Evolutionary conservation across 2,888 invertebrate species (phyloP), one percentile per base, ranked within the genome.

Genomic region (Creontiades dilutus): DNA sequence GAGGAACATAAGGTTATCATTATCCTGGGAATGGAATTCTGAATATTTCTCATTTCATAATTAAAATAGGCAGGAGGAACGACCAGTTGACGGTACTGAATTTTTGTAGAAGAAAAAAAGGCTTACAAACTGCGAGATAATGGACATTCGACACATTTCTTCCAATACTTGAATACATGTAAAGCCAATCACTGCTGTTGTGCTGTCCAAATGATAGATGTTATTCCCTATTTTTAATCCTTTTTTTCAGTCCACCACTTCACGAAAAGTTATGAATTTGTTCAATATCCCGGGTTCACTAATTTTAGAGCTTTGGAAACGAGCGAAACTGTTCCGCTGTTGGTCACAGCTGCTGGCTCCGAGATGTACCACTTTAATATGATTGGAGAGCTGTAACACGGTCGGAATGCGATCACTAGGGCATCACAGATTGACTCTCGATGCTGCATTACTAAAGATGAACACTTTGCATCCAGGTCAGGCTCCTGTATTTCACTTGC

Each of bases 351-450:
- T 86, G 86, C 75, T 86, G 86, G 86, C 75, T 86, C 47, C 86
- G 86, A 86, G 86, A 75, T 86, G 86, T 86, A 86, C 86, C 68
- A 86, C 86, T 86, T 86, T 86, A 86, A 76, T 86, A 86, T 86
- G 86, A 86, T 86, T 86, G 86, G 86, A 86, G 86, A 75, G 86
- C 86, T 86, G 86, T 86, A 86, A 86, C 86, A 86, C 86, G 86
- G 86, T 68, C 76, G 86, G 86, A 86, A 86, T 86, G 86, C 86
- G 86, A 86, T 86, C 86, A 86, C 86, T 86, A 86, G 86, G 86
- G 86, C 86, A 86, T 86, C 86, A 86, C 86, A 86, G 86, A 86
- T 86, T 86, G 86, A 86, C 86, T 86, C 86, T 75, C 86, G 47
- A 86, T 86, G 86, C 86, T 86, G 76, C 86, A 86, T 86, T 75